Conservation (phyloP, 1,140 invertebrate genomes). For the Cataglyphis hispanica region DNA sequence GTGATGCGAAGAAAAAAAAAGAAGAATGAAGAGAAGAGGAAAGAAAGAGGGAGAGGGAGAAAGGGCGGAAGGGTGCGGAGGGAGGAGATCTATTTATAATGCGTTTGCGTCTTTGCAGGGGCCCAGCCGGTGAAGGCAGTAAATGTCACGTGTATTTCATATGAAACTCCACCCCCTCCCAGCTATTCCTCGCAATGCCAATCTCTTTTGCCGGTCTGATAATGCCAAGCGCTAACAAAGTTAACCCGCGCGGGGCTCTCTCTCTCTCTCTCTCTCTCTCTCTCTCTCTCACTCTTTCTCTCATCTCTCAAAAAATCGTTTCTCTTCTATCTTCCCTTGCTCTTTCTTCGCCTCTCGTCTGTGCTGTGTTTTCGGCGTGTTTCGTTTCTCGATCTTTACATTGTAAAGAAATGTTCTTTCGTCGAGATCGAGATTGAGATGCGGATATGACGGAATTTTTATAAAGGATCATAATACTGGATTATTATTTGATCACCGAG, state of each 20-base stretch:
- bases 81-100: conserved; percentile 85
- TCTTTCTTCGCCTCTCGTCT: background rate
- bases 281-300: background rate
- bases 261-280: background rate
- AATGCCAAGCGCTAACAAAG: conserved; percentile 82
- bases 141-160: conserved; percentile 87
- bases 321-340: background rate
- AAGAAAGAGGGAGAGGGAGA: conserved; percentile 1
- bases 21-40: background rate
- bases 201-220: conserved; percentile 82
- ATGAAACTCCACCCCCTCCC: conserved; percentile 84
- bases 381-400: conserved; percentile 58
- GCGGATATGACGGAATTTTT: background rate
- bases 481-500: conserved; percentile 8
- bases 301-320: background rate
- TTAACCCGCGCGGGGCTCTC: conserved; percentile 74
- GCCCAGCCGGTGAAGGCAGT: conserved; percentile 84
- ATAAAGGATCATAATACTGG: background rate
- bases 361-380: conserved; percentile 1
- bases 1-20: conserved; percentile 49
- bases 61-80: conserved; percentile 32
- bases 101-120: conserved; percentile 82
- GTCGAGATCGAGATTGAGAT: background rate
- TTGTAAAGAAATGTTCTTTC: conserved; percentile 25
- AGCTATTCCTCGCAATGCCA: conserved; percentile 81